These are phyloP conservation scores for Euclidia mi DNA, from an alignment of 2,888 invertebrate species.

Conservation along the genomic window DNA sequence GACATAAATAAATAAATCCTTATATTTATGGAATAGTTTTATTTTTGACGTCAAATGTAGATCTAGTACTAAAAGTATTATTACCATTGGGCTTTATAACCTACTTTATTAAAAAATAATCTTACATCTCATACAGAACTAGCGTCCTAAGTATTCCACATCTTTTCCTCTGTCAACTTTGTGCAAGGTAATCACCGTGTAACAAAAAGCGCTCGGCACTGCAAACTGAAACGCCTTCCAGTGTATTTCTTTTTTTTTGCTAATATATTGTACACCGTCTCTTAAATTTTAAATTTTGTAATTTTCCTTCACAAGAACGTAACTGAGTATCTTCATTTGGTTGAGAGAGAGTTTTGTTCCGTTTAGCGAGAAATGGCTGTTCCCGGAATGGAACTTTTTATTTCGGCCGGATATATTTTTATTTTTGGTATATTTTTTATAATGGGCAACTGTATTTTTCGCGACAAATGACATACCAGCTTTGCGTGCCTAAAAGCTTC, in stretches of 20 bases:
- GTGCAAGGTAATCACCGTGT: conserved; percentile 34
- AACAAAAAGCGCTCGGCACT: conserved; percentile 25
- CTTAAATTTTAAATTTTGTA: conserved; percentile 26
- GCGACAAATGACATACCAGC: no score
- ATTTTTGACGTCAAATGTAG: no score
- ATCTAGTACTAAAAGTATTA: no score
- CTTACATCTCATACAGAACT: conserved; percentile 24
- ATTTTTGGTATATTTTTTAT: no score
- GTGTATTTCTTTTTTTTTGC: conserved; percentile 20
- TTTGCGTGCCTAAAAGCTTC: no score
- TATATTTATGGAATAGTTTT: no score
- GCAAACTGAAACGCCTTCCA: conserved; percentile 13
- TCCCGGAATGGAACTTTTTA: no score
- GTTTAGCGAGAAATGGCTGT: neutral
- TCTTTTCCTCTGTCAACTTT: conserved; percentile 19
- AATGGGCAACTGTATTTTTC: no score
- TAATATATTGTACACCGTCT: conserved; percentile 28
- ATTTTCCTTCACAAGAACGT: conserved; percentile 4
- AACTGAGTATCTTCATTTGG: conserved; percentile 2
- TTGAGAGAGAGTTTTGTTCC: conserved; percentile 1
- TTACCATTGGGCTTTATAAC: no score
- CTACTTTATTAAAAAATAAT: no score
- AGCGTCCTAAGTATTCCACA: conserved; percentile 13
- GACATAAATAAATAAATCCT: no score
- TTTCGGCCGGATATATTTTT: no score